These are phyloP conservation scores for Phyllopteryx taeniolatus DNA, from an alignment of 2,113 vertebrate genomes.

Conservation along the genomic window DNA sequence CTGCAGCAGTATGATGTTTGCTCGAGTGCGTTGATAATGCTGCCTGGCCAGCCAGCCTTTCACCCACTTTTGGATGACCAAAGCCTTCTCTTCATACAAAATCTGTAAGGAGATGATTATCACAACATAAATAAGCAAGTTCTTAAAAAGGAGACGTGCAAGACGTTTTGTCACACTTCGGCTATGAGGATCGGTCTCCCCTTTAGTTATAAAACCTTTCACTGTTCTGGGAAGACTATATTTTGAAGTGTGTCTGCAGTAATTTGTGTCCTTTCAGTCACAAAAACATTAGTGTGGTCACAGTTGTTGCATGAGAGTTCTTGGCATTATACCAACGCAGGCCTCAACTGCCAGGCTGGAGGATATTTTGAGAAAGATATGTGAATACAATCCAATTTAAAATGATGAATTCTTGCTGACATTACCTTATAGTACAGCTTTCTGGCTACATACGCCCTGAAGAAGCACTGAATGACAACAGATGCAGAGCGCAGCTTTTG, in stretches of 20 bases:
- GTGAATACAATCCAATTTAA: too few relatives aligned
- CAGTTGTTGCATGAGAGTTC: background rate
- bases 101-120: constrained; percentile 68
- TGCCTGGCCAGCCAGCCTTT: constrained; percentile 82
- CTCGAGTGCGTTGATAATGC: constrained; percentile 68
- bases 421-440: constrained; percentile 81
- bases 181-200: background rate
- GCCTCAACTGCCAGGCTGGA: too few relatives aligned
- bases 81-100: constrained; percentile 82
- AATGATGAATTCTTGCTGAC: background rate
- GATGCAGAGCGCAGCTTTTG: constrained; percentile 72
- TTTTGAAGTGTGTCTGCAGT: background rate
- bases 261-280: background rate
- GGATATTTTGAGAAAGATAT: too few relatives aligned
- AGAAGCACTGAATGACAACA: constrained; percentile 79
- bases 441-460: constrained; percentile 82
- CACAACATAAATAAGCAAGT: background rate
- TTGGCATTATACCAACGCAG: too few relatives aligned
- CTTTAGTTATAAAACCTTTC: background rate
- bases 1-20: constrained; percentile 85
- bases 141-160: background rate
- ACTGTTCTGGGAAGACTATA: background rate
- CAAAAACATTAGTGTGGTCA: too few relatives aligned
- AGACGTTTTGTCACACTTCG: background rate
- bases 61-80: constrained; percentile 84